phyloP scores from a whole-genome alignment of 2,797 vertebrate species.

The Sebastes steindachneri region DNA sequence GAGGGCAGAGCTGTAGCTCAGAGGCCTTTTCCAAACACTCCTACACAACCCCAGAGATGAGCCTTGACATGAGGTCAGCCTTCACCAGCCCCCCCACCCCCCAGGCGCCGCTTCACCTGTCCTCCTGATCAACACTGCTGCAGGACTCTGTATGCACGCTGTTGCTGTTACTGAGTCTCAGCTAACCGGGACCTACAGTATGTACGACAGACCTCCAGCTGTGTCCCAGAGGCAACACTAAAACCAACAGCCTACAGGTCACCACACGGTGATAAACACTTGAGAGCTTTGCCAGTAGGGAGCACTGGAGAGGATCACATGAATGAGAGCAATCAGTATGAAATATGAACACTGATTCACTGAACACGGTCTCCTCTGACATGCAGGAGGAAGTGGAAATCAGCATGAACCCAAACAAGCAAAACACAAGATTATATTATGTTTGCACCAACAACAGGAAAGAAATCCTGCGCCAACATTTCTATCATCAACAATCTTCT shows the following conservation, averaged over 20 bases:
- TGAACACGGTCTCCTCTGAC: not conserved
- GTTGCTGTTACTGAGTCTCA: not conserved
- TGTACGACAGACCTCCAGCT: not conserved
- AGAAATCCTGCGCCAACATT: not conserved
- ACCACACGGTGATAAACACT: not conserved
- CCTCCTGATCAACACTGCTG: not conserved
- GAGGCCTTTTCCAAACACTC: constrained; percentile 34
- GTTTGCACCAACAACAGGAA: not conserved
- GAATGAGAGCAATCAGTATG: not conserved
- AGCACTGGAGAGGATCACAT: not conserved
- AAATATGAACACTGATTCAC: not conserved
- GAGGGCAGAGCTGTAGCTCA: constrained; percentile 10
- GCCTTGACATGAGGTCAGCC: constrained; percentile 28
- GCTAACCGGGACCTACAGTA: not conserved
- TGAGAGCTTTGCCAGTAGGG: not conserved
- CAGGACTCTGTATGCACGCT: not conserved
- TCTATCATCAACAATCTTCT: not conserved
- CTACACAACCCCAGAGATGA: constrained; percentile 44
- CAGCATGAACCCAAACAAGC: not conserved
- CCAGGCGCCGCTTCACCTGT: constrained; percentile 25
- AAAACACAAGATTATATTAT: not conserved
- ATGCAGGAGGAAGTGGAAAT: not conserved
- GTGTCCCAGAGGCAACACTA: not conserved
- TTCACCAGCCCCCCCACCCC: not conserved
- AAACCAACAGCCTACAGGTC: not conserved